Conservation (phyloP, 1,140 invertebrate genomes). For the Saccostrea echinata region DNA sequence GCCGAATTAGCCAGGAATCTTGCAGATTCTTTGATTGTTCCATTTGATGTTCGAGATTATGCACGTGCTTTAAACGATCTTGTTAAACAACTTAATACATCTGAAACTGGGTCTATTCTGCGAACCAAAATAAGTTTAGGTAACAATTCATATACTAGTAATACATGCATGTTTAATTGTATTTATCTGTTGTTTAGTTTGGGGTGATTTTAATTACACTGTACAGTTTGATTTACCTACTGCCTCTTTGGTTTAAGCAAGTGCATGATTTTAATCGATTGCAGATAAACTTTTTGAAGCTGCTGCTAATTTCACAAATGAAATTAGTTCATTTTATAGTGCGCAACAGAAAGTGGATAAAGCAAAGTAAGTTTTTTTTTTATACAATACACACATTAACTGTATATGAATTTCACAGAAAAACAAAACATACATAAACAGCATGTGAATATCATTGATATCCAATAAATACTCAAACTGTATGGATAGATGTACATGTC, state of each 20-base stretch:
- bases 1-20: conserved; percentile 75
- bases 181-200: not conserved
- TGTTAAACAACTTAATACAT: not conserved
- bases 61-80: not conserved
- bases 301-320: not conserved
- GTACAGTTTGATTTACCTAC: not conserved
- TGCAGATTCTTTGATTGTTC: conserved; percentile 78
- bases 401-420: too few species aligned
- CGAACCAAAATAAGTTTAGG: not conserved
- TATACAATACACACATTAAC: too few species aligned
- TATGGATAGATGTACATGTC: too few species aligned
- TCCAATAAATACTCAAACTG: too few species aligned
- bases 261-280: not conserved
- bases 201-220: not conserved
- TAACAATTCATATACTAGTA: too few species aligned
- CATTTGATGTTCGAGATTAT: conserved; percentile 74
- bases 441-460: too few species aligned
- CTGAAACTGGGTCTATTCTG: not conserved
- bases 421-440: too few species aligned
- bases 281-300: conserved; percentile 23
- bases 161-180: too few species aligned
- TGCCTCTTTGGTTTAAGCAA: not conserved
- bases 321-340: not conserved
- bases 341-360: conserved; percentile 7
- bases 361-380: not conserved